Percentiles rank a stretch among this genome's conserved stretches.
Evolutionary conservation across 1,140 invertebrate genomes (phyloP).

Genomic region (Phocides pigmalion): DNA sequence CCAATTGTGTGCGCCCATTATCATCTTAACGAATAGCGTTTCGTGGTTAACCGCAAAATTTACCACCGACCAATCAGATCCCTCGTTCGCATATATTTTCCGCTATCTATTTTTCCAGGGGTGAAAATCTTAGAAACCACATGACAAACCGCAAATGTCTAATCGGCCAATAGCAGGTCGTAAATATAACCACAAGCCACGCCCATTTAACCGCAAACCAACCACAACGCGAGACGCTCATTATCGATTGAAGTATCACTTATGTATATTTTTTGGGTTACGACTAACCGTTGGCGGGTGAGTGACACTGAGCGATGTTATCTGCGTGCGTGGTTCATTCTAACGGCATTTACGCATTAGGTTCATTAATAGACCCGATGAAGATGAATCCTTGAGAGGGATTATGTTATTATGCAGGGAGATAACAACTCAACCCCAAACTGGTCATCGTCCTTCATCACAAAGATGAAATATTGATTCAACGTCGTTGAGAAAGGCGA

Average conservation of each 20-base stretch:
- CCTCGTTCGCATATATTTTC: slow-evolving; percentile 62
- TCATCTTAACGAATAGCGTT: slow-evolving; percentile 77
- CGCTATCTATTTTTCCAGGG: slow-evolving; percentile 79
- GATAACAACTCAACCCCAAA: slow-evolving; percentile 48
- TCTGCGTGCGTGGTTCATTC: not conserved
- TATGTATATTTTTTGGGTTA: slow-evolving; percentile 60
- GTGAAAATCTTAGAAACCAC: slow-evolving; percentile 83
- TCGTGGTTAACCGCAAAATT: slow-evolving; percentile 79
- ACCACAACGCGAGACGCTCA: slow-evolving; percentile 79
- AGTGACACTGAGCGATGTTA: not conserved
- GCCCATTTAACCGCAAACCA: slow-evolving; percentile 80
- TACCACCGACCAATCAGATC: slow-evolving; percentile 66
- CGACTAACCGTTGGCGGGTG: slow-evolving; percentile 38
- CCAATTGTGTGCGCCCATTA: slow-evolving; percentile 68
- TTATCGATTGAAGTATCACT: slow-evolving; percentile 69
- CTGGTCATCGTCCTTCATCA: slow-evolving; percentile 68
- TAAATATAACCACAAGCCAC: slow-evolving; percentile 81
- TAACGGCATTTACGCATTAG: not conserved
- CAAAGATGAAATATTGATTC: slow-evolving; percentile 82
- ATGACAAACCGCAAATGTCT: slow-evolving; percentile 81
- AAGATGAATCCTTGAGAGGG: not conserved
- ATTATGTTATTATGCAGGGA: slow-evolving; percentile 33
- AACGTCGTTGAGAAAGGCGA: slow-evolving; percentile 65
- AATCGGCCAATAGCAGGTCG: slow-evolving; percentile 74
- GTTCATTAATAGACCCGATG: not conserved